Evolutionary conservation across 1,140 invertebrate genomes (phyloP).

Genomic region (Pogonomyrmex californicus): DNA sequence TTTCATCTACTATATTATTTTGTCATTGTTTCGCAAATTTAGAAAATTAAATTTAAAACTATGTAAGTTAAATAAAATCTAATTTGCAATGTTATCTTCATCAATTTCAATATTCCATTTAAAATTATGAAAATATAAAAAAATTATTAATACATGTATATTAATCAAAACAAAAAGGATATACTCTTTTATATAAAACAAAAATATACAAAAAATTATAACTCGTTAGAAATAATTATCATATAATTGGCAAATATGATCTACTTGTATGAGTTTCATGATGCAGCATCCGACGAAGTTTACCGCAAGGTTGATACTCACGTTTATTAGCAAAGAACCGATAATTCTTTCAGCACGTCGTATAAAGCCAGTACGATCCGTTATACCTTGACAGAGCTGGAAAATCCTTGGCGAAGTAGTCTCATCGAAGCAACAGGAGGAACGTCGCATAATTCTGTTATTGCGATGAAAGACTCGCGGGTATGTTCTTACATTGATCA

Average conservation of each 20-base stretch:
- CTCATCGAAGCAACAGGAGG: constrained; percentile 14
- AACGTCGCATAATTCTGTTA: constrained; percentile 17
- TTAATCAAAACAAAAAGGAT: neutral
- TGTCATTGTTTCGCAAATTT: neutral
- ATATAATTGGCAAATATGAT: constrained; percentile 21
- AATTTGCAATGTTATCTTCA: neutral
- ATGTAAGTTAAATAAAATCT: neutral
- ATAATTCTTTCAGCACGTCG: constrained; percentile 74
- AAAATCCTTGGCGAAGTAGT: constrained; percentile 40
- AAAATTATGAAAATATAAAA: neutral
- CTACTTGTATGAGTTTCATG: constrained; percentile 35
- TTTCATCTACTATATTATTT: neutral
- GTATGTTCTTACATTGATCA: constrained; percentile 39
- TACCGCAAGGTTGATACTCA: constrained; percentile 75
- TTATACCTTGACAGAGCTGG: constrained; percentile 73
- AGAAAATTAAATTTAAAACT: neutral
- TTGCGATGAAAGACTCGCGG: constrained; percentile 34
- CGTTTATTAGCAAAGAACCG: constrained; percentile 73
- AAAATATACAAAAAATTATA: neutral
- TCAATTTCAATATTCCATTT: neutral
- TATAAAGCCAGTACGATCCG: constrained; percentile 77
- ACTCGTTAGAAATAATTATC: neutral
- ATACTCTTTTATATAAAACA: neutral
- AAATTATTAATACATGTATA: neutral
- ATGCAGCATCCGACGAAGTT: constrained; percentile 55